phyloP scores from a whole-genome alignment of 35 echinoderm and acorn worm species.

The Chiridota heheva region DNA sequence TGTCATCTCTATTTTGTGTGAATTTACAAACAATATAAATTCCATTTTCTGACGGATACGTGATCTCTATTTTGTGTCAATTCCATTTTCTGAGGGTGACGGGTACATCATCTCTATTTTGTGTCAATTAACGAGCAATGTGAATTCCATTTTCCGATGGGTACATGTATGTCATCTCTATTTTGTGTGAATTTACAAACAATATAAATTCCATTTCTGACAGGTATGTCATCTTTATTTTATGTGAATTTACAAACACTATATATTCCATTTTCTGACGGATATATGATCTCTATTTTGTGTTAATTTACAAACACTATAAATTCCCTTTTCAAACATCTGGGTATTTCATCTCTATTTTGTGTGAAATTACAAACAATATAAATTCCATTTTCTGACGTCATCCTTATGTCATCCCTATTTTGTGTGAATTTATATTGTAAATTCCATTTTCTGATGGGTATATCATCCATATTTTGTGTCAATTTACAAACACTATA shows the following conservation, averaged over 20 bases:
- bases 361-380: not conserved
- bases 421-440: not conserved
- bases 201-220: not conserved
- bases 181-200: not conserved
- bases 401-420: not conserved
- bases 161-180: not conserved
- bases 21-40: no score
- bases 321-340: no score
- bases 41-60: no score
- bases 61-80: no score
- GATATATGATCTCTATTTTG: no score
- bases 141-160: not conserved
- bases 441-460: not conserved
- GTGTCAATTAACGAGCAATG: not conserved
- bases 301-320: not conserved
- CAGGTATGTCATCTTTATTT: not conserved
- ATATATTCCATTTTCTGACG: no score
- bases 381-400: not conserved
- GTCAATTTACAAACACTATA: no score
- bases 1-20: not conserved
- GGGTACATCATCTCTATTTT: conserved; percentile 9
- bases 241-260: no score
- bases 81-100: no score
- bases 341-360: conserved; percentile 3
- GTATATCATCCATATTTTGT: not conserved